Percentiles rank a stretch among this genome's conserved stretches.
Conservation (phyloP, 2,797 vertebrate genomes). For the Chaenodraco wilsoni region DNA sequence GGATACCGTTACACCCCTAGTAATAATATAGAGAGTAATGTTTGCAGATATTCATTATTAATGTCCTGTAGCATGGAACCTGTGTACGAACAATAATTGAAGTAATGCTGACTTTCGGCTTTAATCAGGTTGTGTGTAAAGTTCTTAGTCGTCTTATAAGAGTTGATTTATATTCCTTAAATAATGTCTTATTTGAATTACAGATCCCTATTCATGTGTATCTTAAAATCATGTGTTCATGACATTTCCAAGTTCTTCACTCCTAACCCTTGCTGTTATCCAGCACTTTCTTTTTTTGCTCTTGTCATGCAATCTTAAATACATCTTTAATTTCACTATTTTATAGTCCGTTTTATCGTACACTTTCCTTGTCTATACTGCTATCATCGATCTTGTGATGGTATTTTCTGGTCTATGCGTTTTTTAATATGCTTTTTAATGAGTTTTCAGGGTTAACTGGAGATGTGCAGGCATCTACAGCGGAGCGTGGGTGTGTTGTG, state of each 20-base stretch:
- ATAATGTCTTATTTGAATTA: background rate
- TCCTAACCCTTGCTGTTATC: background rate
- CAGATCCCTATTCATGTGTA: background rate
- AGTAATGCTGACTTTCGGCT: background rate
- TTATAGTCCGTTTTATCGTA: background rate
- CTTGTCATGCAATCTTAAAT: background rate
- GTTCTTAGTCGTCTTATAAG: background rate
- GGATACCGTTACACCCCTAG: too few relatives aligned
- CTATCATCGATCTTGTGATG: background rate
- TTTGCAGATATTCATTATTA: background rate
- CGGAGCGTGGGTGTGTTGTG: constrained; percentile 35
- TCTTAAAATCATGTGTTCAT: background rate
- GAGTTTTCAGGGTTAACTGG: constrained; percentile 37
- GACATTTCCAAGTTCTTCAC: background rate
- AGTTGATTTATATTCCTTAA: background rate
- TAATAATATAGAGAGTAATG: background rate
- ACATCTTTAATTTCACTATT: background rate
- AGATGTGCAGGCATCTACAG: constrained; percentile 34
- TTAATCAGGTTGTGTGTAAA: background rate
- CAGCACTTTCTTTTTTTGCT: background rate
- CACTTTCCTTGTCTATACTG: background rate
- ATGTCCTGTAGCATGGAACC: background rate
- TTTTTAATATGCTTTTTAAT: constrained; percentile 12
- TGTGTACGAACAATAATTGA: background rate
- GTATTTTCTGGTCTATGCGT: constrained; percentile 8